Evolutionary conservation across 1,140 invertebrate species (phyloP).

Genomic region (Bombus soroeensis): DNA sequence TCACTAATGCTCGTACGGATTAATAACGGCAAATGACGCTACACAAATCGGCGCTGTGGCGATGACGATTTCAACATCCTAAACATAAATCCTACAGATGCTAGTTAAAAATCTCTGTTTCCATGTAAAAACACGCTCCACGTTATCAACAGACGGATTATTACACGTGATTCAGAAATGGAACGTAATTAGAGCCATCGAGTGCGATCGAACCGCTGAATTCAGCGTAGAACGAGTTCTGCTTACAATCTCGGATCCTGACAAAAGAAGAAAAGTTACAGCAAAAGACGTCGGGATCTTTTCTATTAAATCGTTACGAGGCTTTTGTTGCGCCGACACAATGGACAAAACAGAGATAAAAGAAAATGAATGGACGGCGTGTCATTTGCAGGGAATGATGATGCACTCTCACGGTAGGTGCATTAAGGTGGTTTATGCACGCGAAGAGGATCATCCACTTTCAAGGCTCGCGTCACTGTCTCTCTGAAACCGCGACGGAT

Average conservation of each 20-base stretch:
- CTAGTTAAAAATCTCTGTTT: background rate
- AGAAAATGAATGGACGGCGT: conserved; percentile 59
- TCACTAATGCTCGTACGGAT: background rate
- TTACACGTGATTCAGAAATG: background rate
- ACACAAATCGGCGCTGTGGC: background rate
- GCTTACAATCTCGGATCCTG: background rate
- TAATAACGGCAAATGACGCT: background rate
- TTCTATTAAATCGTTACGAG: conserved; percentile 66
- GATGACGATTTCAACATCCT: background rate
- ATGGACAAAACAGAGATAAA: conserved; percentile 62
- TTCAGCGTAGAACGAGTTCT: conserved; percentile 8
- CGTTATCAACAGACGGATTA: background rate
- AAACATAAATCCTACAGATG: background rate
- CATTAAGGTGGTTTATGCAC: conserved; percentile 71
- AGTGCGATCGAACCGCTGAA: background rate
- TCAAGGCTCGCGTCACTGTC: conserved; percentile 10
- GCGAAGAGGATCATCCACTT: conserved; percentile 58
- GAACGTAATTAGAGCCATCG: background rate
- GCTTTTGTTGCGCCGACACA: conserved; percentile 63
- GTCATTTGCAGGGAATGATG: conserved; percentile 68
- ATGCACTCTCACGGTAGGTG: conserved; percentile 66
- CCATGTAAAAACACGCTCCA: background rate
- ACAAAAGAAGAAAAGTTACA: background rate
- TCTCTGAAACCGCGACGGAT: conserved; percentile 35
- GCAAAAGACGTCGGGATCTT: conserved; percentile 30